Percentiles rank a stretch among this genome's conserved stretches.
These are phyloP conservation scores for Phalacrocorax aristotelis DNA, from an alignment of 2,113 vertebrate species.

Conservation along the genomic window DNA sequence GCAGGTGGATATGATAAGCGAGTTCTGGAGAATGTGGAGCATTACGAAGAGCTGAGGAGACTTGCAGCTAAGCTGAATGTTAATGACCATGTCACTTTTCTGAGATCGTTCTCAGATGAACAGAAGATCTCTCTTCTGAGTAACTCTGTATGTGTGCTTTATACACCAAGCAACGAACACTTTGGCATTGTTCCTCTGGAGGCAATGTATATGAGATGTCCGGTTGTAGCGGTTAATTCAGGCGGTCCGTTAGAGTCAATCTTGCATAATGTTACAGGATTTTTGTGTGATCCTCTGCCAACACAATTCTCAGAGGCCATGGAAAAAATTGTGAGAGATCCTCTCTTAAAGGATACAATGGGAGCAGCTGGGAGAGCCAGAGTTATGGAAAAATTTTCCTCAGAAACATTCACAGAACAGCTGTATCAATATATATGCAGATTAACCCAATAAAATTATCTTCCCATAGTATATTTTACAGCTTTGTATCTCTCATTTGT, in stretches of 20 bases:
- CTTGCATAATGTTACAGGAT: constrained; percentile 85
- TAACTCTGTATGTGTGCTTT: constrained; percentile 84
- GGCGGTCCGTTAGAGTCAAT: constrained; percentile 94
- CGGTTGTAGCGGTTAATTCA: constrained; percentile 91
- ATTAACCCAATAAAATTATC: constrained; percentile 75
- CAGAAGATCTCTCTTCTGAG: constrained; percentile 87
- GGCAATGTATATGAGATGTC: constrained; percentile 93
- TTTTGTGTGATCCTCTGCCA: constrained; percentile 86
- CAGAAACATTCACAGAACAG: constrained; percentile 87
- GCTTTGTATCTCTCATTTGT: neutral
- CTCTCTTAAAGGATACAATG: constrained; percentile 84
- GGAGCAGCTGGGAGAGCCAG: constrained; percentile 87
- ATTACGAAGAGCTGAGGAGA: constrained; percentile 85
- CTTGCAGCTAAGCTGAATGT: constrained; percentile 74
- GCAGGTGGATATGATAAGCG: constrained; percentile 93
- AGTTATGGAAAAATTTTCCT: constrained; percentile 88
- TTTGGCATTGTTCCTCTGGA: constrained; percentile 97
- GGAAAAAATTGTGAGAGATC: constrained; percentile 83
- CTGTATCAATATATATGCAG: constrained; percentile 83
- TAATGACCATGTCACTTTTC: constrained; percentile 82
- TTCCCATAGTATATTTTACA: neutral
- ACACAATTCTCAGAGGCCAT: constrained; percentile 86
- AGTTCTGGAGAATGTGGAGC: constrained; percentile 90
- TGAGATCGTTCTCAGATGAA: constrained; percentile 89
- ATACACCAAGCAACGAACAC: constrained; percentile 95